Conservation (phyloP, 1,140 invertebrate genomes). For the Lepidotrigona ventralis region DNA sequence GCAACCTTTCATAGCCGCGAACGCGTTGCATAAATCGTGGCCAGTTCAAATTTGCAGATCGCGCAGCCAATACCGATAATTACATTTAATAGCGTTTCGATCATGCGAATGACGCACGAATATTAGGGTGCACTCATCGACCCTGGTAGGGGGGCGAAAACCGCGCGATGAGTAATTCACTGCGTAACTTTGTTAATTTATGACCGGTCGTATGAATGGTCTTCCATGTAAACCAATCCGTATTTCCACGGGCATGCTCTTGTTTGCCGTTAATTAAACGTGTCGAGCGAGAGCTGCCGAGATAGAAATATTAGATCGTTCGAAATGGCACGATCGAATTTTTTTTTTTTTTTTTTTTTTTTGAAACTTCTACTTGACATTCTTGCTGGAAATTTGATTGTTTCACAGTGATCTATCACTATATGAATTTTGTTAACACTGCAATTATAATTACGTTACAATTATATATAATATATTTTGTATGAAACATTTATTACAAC, state of each 20-base stretch:
- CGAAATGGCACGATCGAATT: too few species aligned
- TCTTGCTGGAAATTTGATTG: too few species aligned
- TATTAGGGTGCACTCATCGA: not conserved
- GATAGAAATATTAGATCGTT: too few species aligned
- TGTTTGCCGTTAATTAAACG: not conserved
- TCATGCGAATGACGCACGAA: slow-evolving; percentile 3
- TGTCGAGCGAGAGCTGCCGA: too few species aligned
- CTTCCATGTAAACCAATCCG: not conserved
- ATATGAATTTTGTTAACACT: too few species aligned
- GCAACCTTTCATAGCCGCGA: not conserved
- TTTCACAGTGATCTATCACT: too few species aligned
- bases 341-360: too few species aligned
- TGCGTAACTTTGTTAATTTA: not conserved
- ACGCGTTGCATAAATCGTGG: not conserved
- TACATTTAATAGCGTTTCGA: slow-evolving; percentile 22
- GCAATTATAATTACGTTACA: too few species aligned
- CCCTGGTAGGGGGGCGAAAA: not conserved
- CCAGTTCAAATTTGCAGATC: slow-evolving; percentile 12
- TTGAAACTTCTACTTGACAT: too few species aligned
- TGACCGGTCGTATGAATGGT: not conserved
- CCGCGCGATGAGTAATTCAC: slow-evolving; percentile 15
- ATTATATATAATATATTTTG: too few species aligned
- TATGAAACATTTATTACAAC: too few species aligned
- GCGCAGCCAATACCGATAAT: slow-evolving; percentile 6
- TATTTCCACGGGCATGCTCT: not conserved